Base-by-base conservation (phyloP, 53 echinoderm and acorn worm species). In the Hippasteria phrygiana region DNA sequence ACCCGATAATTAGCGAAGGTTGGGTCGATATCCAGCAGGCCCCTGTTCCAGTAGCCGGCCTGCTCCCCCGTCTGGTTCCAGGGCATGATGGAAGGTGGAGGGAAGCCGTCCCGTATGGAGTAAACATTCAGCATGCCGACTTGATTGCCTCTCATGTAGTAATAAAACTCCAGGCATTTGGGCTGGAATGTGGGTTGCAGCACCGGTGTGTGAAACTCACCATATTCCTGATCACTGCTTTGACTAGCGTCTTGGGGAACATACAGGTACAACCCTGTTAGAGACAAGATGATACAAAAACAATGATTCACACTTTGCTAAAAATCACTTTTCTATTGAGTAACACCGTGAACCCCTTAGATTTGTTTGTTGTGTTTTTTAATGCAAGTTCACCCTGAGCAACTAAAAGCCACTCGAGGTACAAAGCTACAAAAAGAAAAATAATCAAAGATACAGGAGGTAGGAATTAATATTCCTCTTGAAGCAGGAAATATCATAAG, bases 161-260 rank as follows among this genome's bases (percentile, higher is more conserved):
- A 88, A 55, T 77, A 91, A 28, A 94, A 94, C 36, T 74, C 38
- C n/a, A 94, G 55, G 56, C 94, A 94, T 29, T 91, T 73, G 0
- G 55, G 81, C 13, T 51, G 65, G 66, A 80, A 42, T 13, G 87
- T 81, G 5, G 51, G 59, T 18, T 35, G 73, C 0, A 95, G 59
- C 4, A 90, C 55, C 1, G 95, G 89, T 0, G 95, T 85, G 22
- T 48, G 51, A 29, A 85, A 26, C 26, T 32, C 38, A 5, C 85
- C 71, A 4, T 24, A 20, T 5, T 47, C 85, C 36, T 70, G 45
- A 11, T 31, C 50, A 1, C 36, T 42, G 16, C 42, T 50, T 32
- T 85, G 85, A 37, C 37, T 64, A 26, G 41, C 34, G 62, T 71
- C 89, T 46, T 71, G 67, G 54, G 89, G 67, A 5, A 89, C 89